phyloP scores from a whole-genome alignment of 1,140 invertebrate species.

The Venturia canescens region DNA sequence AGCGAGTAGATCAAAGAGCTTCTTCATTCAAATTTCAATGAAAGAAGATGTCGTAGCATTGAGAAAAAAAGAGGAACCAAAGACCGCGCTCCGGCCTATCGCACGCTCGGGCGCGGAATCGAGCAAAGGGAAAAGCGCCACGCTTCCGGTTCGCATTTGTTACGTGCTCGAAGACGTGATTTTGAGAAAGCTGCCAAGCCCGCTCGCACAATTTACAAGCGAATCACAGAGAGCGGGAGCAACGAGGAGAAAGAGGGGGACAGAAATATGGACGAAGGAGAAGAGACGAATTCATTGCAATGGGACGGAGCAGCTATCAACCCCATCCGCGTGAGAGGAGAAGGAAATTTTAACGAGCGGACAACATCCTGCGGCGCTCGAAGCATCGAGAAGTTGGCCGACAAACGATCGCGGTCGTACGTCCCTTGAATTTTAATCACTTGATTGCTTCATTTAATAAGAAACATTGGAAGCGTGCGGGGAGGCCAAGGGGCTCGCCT shows the following conservation, averaged over 20 bases:
- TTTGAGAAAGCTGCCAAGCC: background rate
- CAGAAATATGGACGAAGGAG: background rate
- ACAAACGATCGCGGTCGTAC: slow-evolving; percentile 48
- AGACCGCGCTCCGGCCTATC: background rate
- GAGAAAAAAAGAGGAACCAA: too few relatives aligned
- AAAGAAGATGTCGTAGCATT: too few relatives aligned
- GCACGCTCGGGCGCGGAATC: background rate
- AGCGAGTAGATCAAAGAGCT: too few relatives aligned
- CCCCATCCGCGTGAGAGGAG: slow-evolving; percentile 3
- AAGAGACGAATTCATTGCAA: background rate
- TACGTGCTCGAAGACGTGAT: background rate
- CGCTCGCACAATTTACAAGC: background rate
- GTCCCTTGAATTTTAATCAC: slow-evolving; percentile 65
- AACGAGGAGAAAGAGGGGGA: background rate
- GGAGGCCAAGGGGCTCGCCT: background rate
- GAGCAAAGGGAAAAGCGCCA: background rate
- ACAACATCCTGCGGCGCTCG: slow-evolving; percentile 39
- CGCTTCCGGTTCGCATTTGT: background rate
- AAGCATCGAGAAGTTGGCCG: slow-evolving; percentile 25
- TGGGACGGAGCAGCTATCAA: slow-evolving; percentile 20
- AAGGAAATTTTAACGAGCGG: slow-evolving; percentile 52
- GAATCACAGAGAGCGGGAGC: background rate
- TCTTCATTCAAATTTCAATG: too few relatives aligned
- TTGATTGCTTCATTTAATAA: slow-evolving; percentile 69
- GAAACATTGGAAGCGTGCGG: slow-evolving; percentile 22